Percentiles rank a stretch among this genome's conserved stretches.
Evolutionary conservation across 2,797 vertebrate genomes (phyloP).

Genomic region (Xenentodon cancila): DNA sequence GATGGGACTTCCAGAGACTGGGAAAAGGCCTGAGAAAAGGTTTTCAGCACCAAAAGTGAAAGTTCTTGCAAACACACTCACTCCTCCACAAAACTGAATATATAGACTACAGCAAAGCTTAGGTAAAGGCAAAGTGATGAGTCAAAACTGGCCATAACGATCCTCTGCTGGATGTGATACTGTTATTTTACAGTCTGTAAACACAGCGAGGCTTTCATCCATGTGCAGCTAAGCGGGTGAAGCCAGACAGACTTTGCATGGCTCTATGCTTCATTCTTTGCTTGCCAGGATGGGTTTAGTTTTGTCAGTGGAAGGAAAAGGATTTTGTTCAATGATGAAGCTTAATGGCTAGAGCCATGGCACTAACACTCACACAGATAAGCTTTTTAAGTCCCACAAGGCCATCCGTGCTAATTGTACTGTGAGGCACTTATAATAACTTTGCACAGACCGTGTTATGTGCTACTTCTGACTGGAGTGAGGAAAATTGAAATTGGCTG

Average conservation of each 20-base stretch:
- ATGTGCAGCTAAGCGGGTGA: constrained; percentile 2
- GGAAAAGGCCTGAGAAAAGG: neutral
- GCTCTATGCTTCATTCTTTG: neutral
- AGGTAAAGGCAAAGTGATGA: constrained; percentile 18
- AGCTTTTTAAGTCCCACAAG: constrained; percentile 19
- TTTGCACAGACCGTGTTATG: constrained; percentile 12
- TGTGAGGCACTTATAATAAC: constrained; percentile 18
- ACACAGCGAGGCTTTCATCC: neutral
- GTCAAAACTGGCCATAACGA: constrained; percentile 23
- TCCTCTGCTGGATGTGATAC: constrained; percentile 17
- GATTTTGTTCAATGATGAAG: constrained; percentile 17
- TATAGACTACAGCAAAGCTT: constrained; percentile 17
- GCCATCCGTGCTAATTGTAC: constrained; percentile 18
- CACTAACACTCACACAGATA: constrained; percentile 9
- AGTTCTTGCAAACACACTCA: too few relatives aligned
- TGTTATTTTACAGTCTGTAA: constrained; percentile 27
- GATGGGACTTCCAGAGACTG: constrained; percentile 58
- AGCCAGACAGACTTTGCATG: constrained; percentile 12
- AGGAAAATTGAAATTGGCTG: constrained; percentile 11
- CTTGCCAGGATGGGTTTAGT: constrained; percentile 20
- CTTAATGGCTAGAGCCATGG: neutral
- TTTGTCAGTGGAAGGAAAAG: constrained; percentile 17
- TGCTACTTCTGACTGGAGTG: constrained; percentile 20
- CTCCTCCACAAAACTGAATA: neutral
- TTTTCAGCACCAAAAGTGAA: too few relatives aligned